A percentile compares a stretch with the other conserved stretches of the same genome.
These are phyloP conservation scores for Epinotia nisella DNA, from an alignment of 2,888 invertebrate species.

Conservation along the genomic window DNA sequence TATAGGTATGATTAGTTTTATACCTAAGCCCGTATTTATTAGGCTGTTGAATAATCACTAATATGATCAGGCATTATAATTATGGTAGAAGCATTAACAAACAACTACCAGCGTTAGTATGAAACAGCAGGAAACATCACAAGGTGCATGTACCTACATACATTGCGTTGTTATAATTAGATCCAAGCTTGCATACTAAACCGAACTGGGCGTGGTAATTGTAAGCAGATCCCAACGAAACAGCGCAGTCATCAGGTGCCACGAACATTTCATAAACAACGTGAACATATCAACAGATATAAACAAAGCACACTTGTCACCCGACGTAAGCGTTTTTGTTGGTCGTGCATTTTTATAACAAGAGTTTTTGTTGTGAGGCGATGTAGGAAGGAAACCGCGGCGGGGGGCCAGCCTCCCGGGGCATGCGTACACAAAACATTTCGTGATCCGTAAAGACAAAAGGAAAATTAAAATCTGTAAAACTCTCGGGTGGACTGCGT, in stretches of 20 bases:
- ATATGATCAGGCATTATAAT: neutral
- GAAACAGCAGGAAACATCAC: conserved; percentile 7
- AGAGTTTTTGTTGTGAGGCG: conserved; percentile 79
- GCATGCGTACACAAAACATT: conserved; percentile 81
- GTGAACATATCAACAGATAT: conserved; percentile 81
- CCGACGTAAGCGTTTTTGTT: conserved; percentile 80
- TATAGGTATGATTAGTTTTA: too few species aligned
- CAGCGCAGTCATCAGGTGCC: conserved; percentile 74
- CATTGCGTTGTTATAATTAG: conserved; percentile 27
- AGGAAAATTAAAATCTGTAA: conserved; percentile 81
- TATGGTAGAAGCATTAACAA: neutral
- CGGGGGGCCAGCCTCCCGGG: conserved; percentile 82
- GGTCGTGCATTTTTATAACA: conserved; percentile 80
- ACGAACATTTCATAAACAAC: conserved; percentile 74
- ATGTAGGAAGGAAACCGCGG: conserved; percentile 82
- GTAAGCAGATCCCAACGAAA: conserved; percentile 50
- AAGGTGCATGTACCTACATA: conserved; percentile 3
- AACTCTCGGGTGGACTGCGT: conserved; percentile 67
- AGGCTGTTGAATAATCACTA: too few species aligned
- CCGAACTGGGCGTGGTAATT: conserved; percentile 12
- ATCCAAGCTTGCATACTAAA: conserved; percentile 1
- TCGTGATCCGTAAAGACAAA: conserved; percentile 84
- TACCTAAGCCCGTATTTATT: too few species aligned
- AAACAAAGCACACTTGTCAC: conserved; percentile 83
- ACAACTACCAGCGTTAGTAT: neutral